Conservation (phyloP, 1,140 invertebrate genomes). For the Temnothorax curvispinosus region DNA sequence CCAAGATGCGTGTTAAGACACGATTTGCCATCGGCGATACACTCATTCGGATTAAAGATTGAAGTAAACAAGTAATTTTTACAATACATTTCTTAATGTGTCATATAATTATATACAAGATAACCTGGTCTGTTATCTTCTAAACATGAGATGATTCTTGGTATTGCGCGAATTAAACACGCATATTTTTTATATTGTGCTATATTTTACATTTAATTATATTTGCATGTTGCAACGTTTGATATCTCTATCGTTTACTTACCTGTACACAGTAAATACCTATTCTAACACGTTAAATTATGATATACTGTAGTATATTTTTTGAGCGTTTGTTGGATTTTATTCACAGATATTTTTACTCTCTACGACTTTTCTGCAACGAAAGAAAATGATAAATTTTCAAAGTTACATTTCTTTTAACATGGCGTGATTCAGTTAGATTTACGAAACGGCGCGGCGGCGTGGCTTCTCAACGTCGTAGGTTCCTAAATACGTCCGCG, state of each 20-base stretch:
- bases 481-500: constrained; percentile 42
- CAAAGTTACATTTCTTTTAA: not conserved
- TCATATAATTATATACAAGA: not conserved
- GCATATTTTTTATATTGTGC: not conserved
- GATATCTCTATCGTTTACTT: not conserved
- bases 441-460: constrained; percentile 53
- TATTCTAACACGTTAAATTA: not conserved
- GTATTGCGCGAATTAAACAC: not conserved
- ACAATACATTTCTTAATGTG: not conserved
- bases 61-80: not conserved
- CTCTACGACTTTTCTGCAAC: not conserved
- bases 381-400: not conserved
- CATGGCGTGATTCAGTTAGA: not conserved
- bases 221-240: not conserved
- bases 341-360: not conserved
- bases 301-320: not conserved
- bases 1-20: constrained; percentile 12
- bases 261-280: not conserved
- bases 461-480: constrained; percentile 13
- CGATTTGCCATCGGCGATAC: not conserved
- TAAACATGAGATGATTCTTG: not conserved
- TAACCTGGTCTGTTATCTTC: not conserved
- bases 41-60: not conserved
- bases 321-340: not conserved
- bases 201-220: not conserved